Base-by-base conservation (phyloP, 1,140 invertebrate species). In the Adelges cooleyi region DNA sequence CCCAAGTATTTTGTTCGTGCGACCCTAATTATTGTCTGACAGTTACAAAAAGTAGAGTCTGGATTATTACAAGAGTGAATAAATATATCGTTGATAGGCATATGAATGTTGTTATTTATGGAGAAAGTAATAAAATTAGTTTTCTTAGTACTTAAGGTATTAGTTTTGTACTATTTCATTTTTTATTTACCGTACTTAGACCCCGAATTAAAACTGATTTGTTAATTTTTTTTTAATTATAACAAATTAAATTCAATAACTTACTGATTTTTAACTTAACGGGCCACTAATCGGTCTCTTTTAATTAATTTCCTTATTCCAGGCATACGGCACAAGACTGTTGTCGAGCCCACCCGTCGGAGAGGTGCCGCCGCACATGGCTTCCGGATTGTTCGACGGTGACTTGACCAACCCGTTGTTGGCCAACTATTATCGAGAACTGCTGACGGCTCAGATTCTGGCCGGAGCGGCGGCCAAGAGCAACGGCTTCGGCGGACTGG, bases 311-410 rank as follows among this genome's bases (percentile, higher is more conserved):
- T 53, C 38, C 6, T 44, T 25, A 17, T 44, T 62, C 33, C n/a
- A 62, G 56, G 15, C 42, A 18, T 62, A 20, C n/a, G 42, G 56
- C 0, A 9, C 56, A 46, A 48, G 56, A 15, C 46, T 62, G 27
- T 33, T 62, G n/a, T 25, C 56, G 6, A 66, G 22, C 66, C 75
- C 68, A 11, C 68, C 68, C 13, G 59, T 69, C 2, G 69, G 65
- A 18, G 69, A 71, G 29, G 66, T 65, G 15, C 65, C 69, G 1
- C 66, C 68, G 46, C 66, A 66, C 59, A 44, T 66, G 42, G 17
- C 52, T 22, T 9, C 48, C 23, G 53, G 56, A 48, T 46, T 62
- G 13, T 62, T 62, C 22, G 56, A 62, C 15, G 56, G 25, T 20
- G 56, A 48, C 20, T 15, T 62, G 27, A 22, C 42, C 4, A 62